Base-by-base conservation (phyloP, 2,797 vertebrate genomes). In the Sitta carolinensis region DNA sequence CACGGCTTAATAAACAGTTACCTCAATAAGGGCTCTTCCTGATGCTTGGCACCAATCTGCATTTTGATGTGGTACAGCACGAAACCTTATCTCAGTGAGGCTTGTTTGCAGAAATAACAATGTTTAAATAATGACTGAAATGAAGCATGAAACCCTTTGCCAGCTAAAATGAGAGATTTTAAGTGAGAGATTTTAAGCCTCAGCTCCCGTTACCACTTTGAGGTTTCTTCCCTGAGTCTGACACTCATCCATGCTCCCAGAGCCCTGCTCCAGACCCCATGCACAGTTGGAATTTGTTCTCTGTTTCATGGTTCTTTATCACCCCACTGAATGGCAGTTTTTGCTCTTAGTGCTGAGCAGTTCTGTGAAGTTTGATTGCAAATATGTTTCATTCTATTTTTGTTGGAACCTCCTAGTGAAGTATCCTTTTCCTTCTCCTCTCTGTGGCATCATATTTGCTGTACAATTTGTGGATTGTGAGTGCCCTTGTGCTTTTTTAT, bases 51-150 rank as follows among this genome's bases (percentile, higher is more conserved):
- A 89, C 89, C 97, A 96, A 95, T 97, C 97, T 97, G 89, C 96
- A 97, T 97, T 97, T 97, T 97, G 94, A 97, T 97, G 95, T 93
- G 94, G 75, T 97, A 67, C 95, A 92, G 91, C 95, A 94, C 75
- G 94, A 96, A 98, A 92, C 96, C 97, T 98, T 98, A 98, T 98
- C 98, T 97, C 95, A 79, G 89, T 57, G 88, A 96, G 97, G 96
- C 97, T 98, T 98, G 97, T 97, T 97, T 97, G 96, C 96, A 94
- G 96, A 97, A 98, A 97, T 98, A 97, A 97, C 97, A 98, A 94
- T 97, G 96, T 97, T 98, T 96, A 97, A 97, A 96, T 97, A 97
- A 97, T 97, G 95, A 90, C 97, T 96, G 96, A 97, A 98, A 97
- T 94, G 96, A 97, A 97, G 96, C 97, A 93, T 94, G 95, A 95